These are phyloP conservation scores for Drosophila longiperda DNA, from an alignment of 2,888 invertebrate species.

Conservation along the genomic window DNA sequence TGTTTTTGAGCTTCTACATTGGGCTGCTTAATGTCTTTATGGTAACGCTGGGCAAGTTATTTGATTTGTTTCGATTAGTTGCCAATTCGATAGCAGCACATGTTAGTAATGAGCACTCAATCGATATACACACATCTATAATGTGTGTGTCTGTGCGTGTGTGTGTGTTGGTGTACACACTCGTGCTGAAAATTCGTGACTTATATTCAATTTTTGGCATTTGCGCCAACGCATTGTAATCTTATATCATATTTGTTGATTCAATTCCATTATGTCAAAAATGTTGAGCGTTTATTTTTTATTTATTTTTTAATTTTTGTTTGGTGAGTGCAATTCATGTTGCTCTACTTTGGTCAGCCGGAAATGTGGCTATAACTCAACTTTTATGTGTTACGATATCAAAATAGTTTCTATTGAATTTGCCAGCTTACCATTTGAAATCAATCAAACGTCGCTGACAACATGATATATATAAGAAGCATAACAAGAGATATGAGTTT, in stretches of 20 bases:
- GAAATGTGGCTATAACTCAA: conserved; percentile 14
- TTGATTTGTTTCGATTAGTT: conserved; percentile 25
- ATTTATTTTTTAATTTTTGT: not conserved
- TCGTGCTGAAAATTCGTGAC: conserved; percentile 24
- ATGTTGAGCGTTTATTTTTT: conserved; percentile 19
- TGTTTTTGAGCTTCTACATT: conserved; percentile 23
- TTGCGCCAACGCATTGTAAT: conserved; percentile 35
- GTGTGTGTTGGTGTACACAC: not conserved
- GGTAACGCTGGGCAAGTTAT: conserved; percentile 14
- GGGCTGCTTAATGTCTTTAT: conserved; percentile 51
- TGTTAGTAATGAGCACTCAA: conserved; percentile 38
- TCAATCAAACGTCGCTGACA: not conserved
- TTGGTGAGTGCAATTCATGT: conserved; percentile 28
- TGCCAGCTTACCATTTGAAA: not conserved
- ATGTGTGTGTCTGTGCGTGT: not conserved
- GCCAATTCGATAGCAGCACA: conserved; percentile 17
- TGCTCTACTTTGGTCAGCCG: conserved; percentile 30
- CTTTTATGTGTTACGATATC: not conserved
- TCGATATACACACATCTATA: not conserved
- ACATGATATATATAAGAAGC: not conserved
- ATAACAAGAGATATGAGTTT: not conserved
- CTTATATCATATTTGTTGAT: conserved; percentile 24
- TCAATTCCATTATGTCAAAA: conserved; percentile 21
- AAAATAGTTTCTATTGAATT: not conserved
- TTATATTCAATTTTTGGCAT: conserved; percentile 34